phyloP scores from a whole-genome alignment of 2,888 invertebrate genomes.

The Marasmarcha lunaedactyla region DNA sequence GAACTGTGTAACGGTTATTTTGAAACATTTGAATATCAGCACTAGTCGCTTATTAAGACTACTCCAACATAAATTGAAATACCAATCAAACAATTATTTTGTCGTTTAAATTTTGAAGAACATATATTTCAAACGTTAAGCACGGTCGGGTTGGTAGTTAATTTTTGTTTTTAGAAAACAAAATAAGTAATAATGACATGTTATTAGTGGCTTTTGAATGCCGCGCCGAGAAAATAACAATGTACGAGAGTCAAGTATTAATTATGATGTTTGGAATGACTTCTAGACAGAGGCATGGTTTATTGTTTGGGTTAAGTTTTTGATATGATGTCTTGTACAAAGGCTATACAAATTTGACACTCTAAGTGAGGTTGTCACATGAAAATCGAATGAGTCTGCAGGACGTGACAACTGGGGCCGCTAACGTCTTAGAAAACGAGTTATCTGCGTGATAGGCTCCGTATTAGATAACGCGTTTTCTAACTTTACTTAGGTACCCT shows the following conservation, averaged over 20 bases:
- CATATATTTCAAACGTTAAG: not conserved
- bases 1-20: not conserved
- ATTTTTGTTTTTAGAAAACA: slow-evolving; percentile 14
- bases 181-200: slow-evolving; percentile 34
- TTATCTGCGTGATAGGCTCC: too few species aligned
- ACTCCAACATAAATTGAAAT: not conserved
- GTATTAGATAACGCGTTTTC: too few species aligned
- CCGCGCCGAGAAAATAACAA: slow-evolving; percentile 2
- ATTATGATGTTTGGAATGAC: too few species aligned
- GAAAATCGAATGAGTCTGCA: too few species aligned
- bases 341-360: too few species aligned
- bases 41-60: not conserved
- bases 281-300: too few species aligned
- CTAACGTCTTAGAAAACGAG: too few species aligned
- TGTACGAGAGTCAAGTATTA: not conserved
- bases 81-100: not conserved
- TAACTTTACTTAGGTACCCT: too few species aligned
- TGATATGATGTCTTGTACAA: too few species aligned
- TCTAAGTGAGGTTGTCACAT: too few species aligned
- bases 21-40: not conserved
- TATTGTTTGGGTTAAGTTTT: too few species aligned
- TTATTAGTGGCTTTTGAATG: slow-evolving; percentile 24
- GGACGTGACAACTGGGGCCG: too few species aligned
- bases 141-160: not conserved
- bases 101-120: not conserved